Evolutionary conservation across 2,797 vertebrate species (phyloP), one percentile per base, ranked within the genome.

Genomic region (Gymnopithys bicolor): DNA sequence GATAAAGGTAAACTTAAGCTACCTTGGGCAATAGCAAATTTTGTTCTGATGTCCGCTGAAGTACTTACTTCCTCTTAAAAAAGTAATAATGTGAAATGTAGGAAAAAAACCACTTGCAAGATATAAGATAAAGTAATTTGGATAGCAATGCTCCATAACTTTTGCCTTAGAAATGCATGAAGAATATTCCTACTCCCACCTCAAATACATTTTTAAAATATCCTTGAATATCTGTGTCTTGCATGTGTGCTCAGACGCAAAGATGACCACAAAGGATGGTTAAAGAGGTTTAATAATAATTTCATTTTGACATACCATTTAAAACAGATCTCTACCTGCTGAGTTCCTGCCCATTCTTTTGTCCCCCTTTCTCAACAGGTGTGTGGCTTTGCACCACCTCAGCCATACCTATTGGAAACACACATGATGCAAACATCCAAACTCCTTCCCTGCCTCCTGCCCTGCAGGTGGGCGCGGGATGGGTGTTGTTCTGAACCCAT

Each of bases 401-500:
- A 19, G 30, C 25, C 10, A 1, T 19, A 52, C 53, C 24, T 22
- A 1, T 9, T 18, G 39, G 23, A 49, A 41, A 55, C 11, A 32
- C 33, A 30, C 0, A 1, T 35, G 60, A 11, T 11, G 14, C 30
- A 32, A 81, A 37, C 18, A 18, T 2, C 16, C 10, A 4, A 8
- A 23, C 4, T 39, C 24, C 14, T 23, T 70, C 24, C 37, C 12
- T 14, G 24, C 22, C 12, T 16, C 27, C 19, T 21, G 11, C 3
- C 14, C 25, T 8, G 67, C 23, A 11, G 53, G 28, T 7, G 33
- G 63, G 27, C 2, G 2, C 0, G 2, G 19, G 37, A 4, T 2
- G 17, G 6, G 5, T n/a, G 27, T 4, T 21, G 22, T 24, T 77
- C 32, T 7, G 10, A 62, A 49, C 55, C 24, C 41, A 0, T n/a